Base-by-base conservation (phyloP, 2,797 vertebrate genomes). In the Leptatherina wallacei region DNA sequence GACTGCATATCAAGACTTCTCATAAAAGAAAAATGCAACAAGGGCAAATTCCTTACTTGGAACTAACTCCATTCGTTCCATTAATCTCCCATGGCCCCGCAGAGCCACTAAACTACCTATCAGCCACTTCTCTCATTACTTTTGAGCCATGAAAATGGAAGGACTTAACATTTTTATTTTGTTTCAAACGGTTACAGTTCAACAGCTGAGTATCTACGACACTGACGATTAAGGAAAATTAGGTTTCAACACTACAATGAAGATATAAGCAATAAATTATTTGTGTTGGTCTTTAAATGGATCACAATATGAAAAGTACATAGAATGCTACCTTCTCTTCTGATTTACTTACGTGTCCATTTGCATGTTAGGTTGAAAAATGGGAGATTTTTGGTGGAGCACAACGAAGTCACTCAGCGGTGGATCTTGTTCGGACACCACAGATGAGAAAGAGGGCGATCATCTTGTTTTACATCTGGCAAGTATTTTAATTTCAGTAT, bases 391-490 rank as follows among this genome's bases (percentile, higher is more conserved):
- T 58, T 52, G 18, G 62, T 7, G 84, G 72, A 59, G 44, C 33
- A 44, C 88, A 65, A 54, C 70, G 2, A 47, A 81, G 58, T 40
- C 68, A 85, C 70, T 83, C 90, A 0, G 88, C 71, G 1, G 36
- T 78, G 71, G 96, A 97, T 82, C 93, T 97, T 16, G 58, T 97
- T 27, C 88, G 84, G 66, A 94, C 94, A 29, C 92, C 93, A 30
- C 82, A 93, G 60, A 94, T 97, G 86, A 90, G 65, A 69, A 97
- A 95, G 69, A 75, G 95, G 80, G 85, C 95, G 0, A 36, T 95
- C 36, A 87, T 97, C 73, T 90, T 96, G 82, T 93, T 83, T 1
- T 94, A 81, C 0, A 3, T 84, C 77, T 97, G 96, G 96, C 96
- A 92, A 92, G 92, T 66, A 9, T 18, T 47, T 38, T 27, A 0